Percentiles rank a stretch among this genome's conserved stretches.
Evolutionary conservation across 2,888 invertebrate species (phyloP).

Genomic region (Cheiracanthium punctorium): DNA sequence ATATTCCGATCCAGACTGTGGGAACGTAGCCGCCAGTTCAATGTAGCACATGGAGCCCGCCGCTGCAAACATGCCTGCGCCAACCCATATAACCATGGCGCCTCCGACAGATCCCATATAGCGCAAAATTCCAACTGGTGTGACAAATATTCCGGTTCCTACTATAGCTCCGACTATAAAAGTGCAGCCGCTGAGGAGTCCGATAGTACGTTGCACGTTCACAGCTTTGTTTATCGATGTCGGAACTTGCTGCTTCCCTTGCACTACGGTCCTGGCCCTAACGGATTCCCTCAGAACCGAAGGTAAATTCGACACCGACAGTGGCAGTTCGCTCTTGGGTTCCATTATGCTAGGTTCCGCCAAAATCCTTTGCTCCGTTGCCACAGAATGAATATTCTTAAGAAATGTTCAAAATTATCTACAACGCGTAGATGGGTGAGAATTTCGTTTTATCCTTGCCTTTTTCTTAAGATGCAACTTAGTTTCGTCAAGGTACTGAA

Average conservation of each 20-base stretch:
- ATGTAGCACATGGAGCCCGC: constrained; percentile 97
- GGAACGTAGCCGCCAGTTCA: constrained; percentile 92
- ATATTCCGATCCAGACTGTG: constrained; percentile 97
- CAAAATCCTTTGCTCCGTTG: too few species aligned
- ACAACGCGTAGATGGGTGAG: too few species aligned
- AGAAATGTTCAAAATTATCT: too few species aligned
- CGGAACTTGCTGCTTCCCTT: neutral
- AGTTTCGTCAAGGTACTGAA: too few species aligned
- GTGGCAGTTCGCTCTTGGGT: too few species aligned
- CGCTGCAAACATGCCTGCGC: constrained; percentile 91
- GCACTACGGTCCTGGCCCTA: neutral
- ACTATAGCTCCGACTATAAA: constrained; percentile 95
- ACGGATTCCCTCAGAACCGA: neutral
- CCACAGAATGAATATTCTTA: too few species aligned
- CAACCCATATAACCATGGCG: constrained; percentile 90
- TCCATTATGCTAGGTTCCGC: too few species aligned
- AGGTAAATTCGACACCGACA: too few species aligned
- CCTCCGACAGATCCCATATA: constrained; percentile 91
- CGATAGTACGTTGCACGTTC: constrained; percentile 88
- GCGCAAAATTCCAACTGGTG: constrained; percentile 92
- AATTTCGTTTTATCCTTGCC: too few species aligned
- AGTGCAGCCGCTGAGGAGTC: constrained; percentile 91
- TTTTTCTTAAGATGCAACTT: too few species aligned
- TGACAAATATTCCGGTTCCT: constrained; percentile 96
- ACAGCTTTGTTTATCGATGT: too few species aligned